These are phyloP conservation scores for Amphipoea lucens DNA, from an alignment of 2,888 invertebrate genomes.

Conservation along the genomic window DNA sequence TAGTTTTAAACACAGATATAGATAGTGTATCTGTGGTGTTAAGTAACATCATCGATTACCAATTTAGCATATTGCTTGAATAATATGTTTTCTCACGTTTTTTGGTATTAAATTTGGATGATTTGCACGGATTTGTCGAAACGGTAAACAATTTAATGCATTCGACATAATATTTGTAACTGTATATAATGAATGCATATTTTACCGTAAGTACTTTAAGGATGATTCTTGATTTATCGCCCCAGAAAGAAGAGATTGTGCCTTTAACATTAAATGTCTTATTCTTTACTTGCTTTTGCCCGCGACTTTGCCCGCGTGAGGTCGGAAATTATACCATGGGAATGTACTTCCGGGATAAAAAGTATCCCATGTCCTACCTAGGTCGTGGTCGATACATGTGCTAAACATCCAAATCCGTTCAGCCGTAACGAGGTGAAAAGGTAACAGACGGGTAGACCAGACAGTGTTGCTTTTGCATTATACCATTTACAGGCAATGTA, in stretches of 20 bases:
- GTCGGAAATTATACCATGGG: not conserved
- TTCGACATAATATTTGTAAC: constrained; percentile 13
- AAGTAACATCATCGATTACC: constrained; percentile 7
- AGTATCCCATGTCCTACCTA: not conserved
- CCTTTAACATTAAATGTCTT: not conserved
- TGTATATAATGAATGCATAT: constrained; percentile 14
- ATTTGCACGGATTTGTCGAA: not conserved
- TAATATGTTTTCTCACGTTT: constrained; percentile 13
- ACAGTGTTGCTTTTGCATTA: not conserved
- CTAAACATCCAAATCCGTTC: not conserved
- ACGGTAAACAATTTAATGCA: not conserved
- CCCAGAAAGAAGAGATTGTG: not conserved
- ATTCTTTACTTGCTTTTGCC: too few species aligned
- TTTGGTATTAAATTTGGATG: not conserved
- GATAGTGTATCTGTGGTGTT: too few species aligned
- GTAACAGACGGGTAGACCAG: not conserved
- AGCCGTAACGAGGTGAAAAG: not conserved
- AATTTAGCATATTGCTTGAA: constrained; percentile 34
- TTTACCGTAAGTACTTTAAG: not conserved
- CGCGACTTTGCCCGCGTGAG: too few species aligned
- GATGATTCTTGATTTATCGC: not conserved
- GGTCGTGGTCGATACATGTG: not conserved
- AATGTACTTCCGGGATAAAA: not conserved
- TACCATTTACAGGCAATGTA: too few species aligned
- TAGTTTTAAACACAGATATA: constrained; percentile 5